These are phyloP conservation scores for Rhinoptilus africanus DNA, from an alignment of 2,113 vertebrate genomes.

Conservation along the genomic window DNA sequence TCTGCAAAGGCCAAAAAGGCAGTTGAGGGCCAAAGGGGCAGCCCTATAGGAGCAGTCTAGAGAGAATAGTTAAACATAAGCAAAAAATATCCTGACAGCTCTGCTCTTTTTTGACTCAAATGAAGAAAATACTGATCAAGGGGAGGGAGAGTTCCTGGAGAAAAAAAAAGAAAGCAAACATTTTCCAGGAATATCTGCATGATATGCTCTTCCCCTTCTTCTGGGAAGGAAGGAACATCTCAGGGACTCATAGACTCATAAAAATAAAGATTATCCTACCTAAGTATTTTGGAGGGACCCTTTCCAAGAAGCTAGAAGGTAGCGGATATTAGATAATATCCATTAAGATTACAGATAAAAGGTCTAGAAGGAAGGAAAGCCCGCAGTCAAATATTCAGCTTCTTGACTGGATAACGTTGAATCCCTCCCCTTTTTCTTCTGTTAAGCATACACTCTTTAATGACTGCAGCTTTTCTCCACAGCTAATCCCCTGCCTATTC, in stretches of 20 bases:
- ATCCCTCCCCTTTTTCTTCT: background rate
- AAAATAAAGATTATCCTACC: background rate
- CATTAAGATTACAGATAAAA: background rate
- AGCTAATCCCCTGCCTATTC: background rate
- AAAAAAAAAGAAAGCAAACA: background rate
- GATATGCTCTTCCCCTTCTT: background rate
- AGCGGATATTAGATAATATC: background rate
- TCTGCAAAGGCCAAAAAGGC: background rate
- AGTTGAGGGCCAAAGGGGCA: background rate
- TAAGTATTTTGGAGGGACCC: background rate
- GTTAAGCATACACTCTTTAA: background rate
- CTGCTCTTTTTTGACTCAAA: background rate
- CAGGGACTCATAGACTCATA: background rate
- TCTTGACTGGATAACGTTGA: background rate
- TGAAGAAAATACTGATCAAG: background rate
- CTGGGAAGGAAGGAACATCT: background rate
- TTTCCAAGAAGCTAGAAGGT: background rate
- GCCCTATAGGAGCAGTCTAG: background rate
- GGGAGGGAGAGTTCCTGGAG: background rate
- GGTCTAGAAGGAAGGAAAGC: background rate
- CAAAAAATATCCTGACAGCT: background rate
- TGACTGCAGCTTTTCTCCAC: background rate
- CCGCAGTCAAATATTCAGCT: background rate
- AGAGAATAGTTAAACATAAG: background rate
- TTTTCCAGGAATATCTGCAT: background rate